Evolutionary conservation across 2,888 invertebrate genomes (phyloP).

Genomic region (Hypomecis punctinalis): DNA sequence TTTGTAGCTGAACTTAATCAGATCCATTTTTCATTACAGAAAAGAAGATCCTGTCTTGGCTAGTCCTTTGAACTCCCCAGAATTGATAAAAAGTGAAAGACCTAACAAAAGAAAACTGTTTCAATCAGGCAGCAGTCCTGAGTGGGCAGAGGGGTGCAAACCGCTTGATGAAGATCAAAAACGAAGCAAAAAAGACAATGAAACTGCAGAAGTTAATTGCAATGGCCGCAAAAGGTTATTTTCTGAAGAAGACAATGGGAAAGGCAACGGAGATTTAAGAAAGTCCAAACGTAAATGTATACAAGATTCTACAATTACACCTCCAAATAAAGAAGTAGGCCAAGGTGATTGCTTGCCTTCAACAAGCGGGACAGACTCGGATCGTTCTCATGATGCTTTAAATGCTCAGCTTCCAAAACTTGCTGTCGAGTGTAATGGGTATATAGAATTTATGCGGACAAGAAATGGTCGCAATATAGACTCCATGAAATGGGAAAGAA

Average conservation of each 20-base stretch:
- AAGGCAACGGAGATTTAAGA: constrained; percentile 65
- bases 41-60: constrained; percentile 58
- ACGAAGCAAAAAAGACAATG: constrained; percentile 50
- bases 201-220: constrained; percentile 39
- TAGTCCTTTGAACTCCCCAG: constrained; percentile 68
- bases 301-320: constrained; percentile 59
- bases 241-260: constrained; percentile 57
- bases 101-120: constrained; percentile 61
- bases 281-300: constrained; percentile 62
- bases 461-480: constrained; percentile 69
- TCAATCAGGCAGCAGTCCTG: constrained; percentile 68
- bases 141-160: constrained; percentile 75
- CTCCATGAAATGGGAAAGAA: constrained; percentile 85
- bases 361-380: constrained; percentile 71
- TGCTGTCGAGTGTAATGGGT: constrained; percentile 78
- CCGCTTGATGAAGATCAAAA: constrained; percentile 63
- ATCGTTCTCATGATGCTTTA: constrained; percentile 69
- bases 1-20: neutral
- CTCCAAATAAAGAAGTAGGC: constrained; percentile 72
- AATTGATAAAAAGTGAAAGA: constrained; percentile 57
- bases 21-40: constrained; percentile 52
- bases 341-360: constrained; percentile 80
- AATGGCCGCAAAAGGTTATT: constrained; percentile 55
- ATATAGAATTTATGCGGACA: constrained; percentile 73
- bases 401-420: constrained; percentile 74